Conservation (phyloP, 2,888 invertebrate genomes). For the Philonicus albiceps region DNA sequence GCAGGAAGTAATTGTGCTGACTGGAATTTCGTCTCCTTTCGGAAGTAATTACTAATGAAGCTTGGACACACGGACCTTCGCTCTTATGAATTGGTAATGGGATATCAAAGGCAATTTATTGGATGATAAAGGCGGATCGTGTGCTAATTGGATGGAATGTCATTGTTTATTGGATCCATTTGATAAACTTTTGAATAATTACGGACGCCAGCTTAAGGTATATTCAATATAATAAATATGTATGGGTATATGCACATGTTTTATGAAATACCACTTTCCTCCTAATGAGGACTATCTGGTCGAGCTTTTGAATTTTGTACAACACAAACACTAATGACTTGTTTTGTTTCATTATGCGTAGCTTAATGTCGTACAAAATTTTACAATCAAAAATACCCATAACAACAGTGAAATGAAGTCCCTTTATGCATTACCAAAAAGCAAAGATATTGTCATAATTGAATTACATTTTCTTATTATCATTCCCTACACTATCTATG, state of each 20-base stretch:
- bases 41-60: slow-evolving; percentile 32
- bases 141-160: slow-evolving; percentile 3
- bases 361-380: not conserved
- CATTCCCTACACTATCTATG: no score
- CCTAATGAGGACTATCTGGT: not conserved
- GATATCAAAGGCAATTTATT: not conserved
- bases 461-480: no score
- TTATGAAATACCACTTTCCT: not conserved
- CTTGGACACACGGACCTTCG: not conserved
- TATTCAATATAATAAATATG: not conserved
- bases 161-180: not conserved
- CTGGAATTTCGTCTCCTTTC: slow-evolving; percentile 1
- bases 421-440: no score
- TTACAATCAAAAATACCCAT: not conserved
- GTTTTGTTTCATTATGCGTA: not conserved
- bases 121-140: slow-evolving; percentile 6
- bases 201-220: not conserved
- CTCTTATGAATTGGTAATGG: slow-evolving; percentile 5
- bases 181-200: not conserved
- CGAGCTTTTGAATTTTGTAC: not conserved
- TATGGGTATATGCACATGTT: not conserved
- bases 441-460: no score
- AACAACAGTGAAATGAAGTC: no score
- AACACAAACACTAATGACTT: not conserved
- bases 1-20: slow-evolving; percentile 30